A percentile compares a stretch with the other conserved stretches of the same genome.
Conservation (phyloP, 2,888 invertebrate genomes). For the Nasonovia ribisnigri region DNA sequence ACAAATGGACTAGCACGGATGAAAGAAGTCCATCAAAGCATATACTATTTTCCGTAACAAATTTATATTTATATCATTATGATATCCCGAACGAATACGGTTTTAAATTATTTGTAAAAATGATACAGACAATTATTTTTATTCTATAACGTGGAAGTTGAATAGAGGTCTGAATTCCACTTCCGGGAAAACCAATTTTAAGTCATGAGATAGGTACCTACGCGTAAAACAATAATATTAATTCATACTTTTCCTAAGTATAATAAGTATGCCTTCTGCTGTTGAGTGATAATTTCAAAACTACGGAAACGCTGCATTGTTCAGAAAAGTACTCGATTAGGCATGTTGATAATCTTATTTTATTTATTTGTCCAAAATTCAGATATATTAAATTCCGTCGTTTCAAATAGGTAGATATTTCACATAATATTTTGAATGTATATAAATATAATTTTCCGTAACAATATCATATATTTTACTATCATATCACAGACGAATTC, state of each 20-base stretch:
- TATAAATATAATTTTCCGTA: not conserved
- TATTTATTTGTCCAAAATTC: no score
- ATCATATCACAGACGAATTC: not conserved
- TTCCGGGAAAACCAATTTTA: not conserved
- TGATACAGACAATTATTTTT: not conserved
- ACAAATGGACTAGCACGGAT: conserved; percentile 2
- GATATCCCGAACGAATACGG: not conserved
- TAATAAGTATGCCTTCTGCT: no score
- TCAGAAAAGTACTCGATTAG: no score
- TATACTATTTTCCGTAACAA: not conserved
- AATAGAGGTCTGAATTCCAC: not conserved
- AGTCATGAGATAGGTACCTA: no score
- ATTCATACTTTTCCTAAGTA: no score
- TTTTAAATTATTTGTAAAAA: not conserved
- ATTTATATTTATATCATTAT: not conserved
- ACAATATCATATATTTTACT: not conserved
- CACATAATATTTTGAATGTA: no score
- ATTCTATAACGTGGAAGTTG: not conserved
- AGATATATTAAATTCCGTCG: no score
- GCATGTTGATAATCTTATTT: no score
- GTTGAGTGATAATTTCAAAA: no score
- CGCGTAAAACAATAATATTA: no score
- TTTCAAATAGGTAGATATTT: no score
- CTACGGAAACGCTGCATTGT: no score
- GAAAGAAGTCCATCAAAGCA: not conserved